Evolutionary conservation across 2,888 invertebrate species (phyloP).

Genomic region (Sabatieria punctata): DNA sequence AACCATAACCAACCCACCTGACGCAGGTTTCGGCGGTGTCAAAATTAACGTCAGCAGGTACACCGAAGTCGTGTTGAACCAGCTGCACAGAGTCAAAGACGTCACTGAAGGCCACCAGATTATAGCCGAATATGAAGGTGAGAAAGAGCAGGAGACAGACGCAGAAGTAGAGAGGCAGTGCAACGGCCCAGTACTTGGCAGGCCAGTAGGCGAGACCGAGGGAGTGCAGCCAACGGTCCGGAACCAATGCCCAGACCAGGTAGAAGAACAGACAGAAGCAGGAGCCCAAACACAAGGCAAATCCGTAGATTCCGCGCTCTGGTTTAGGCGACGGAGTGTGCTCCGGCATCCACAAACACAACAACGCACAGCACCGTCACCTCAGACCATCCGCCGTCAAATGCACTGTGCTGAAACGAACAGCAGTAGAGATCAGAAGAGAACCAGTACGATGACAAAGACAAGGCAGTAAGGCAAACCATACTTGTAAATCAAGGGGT

Average conservation of each 20-base stretch:
- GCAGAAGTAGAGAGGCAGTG: constrained; percentile 60
- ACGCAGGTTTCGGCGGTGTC: too few relatives aligned
- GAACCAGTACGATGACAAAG: too few relatives aligned
- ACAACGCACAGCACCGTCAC: too few relatives aligned
- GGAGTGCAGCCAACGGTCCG: constrained; percentile 49
- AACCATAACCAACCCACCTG: too few relatives aligned
- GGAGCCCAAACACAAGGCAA: constrained; percentile 49
- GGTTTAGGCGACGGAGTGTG: constrained; percentile 78
- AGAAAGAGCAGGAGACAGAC: constrained; percentile 55
- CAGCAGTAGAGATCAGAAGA: too few relatives aligned
- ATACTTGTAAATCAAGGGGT: too few relatives aligned
- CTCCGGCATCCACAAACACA: constrained; percentile 38
- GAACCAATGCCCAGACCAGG: constrained; percentile 62
- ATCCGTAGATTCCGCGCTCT: constrained; percentile 77
- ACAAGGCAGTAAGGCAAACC: too few relatives aligned
- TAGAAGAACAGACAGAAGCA: constrained; percentile 40
- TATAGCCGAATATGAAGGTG: constrained; percentile 47
- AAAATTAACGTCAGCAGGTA: constrained; percentile 7
- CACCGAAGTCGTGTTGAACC: constrained; percentile 10
- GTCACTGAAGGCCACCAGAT: neutral
- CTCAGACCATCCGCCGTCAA: too few relatives aligned
- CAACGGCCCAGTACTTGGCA: constrained; percentile 73
- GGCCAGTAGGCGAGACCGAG: constrained; percentile 53
- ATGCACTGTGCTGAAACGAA: too few relatives aligned
- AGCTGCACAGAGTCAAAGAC: constrained; percentile 8